Conservation (phyloP, 1,140 invertebrate genomes). For the Calycopis cecrops region DNA sequence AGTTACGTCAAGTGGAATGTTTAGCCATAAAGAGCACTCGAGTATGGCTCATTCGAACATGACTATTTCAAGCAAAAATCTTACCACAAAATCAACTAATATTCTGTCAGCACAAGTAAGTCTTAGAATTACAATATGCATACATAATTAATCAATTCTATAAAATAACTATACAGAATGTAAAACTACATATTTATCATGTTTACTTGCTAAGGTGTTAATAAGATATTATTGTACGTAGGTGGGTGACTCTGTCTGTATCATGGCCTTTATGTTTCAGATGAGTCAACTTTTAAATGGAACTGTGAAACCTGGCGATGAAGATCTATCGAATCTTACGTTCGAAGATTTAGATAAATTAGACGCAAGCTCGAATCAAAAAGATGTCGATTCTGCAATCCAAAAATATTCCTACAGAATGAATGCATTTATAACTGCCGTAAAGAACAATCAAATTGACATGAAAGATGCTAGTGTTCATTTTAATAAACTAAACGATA, state of each 20-base stretch:
- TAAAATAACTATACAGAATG: no score
- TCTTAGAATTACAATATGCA: neutral
- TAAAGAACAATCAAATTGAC: conserved; percentile 75
- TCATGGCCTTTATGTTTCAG: conserved; percentile 46
- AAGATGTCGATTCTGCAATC: conserved; percentile 88
- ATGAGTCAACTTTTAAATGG: conserved; percentile 82
- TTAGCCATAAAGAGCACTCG: conserved; percentile 85
- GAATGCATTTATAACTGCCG: conserved; percentile 80
- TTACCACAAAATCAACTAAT: conserved; percentile 81
- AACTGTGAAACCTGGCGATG: conserved; percentile 76
- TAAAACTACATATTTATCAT: neutral
- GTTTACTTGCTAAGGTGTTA: conserved; percentile 1
- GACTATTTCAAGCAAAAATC: conserved; percentile 84
- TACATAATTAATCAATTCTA: no score
- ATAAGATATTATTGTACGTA: conserved; percentile 27
- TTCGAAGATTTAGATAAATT: conserved; percentile 89
- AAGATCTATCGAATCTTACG: conserved; percentile 78
- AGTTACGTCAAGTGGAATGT: conserved; percentile 85
- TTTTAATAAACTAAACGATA: conserved; percentile 86
- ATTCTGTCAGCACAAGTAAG: conserved; percentile 75
- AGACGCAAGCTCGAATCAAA: conserved; percentile 80
- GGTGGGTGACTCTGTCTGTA: conserved; percentile 21
- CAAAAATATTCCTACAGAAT: conserved; percentile 86
- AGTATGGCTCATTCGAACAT: conserved; percentile 85
- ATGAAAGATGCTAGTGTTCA: conserved; percentile 77